Evolutionary conservation across 2,888 invertebrate species (phyloP).

Genomic region (Macroteleia sp.): DNA sequence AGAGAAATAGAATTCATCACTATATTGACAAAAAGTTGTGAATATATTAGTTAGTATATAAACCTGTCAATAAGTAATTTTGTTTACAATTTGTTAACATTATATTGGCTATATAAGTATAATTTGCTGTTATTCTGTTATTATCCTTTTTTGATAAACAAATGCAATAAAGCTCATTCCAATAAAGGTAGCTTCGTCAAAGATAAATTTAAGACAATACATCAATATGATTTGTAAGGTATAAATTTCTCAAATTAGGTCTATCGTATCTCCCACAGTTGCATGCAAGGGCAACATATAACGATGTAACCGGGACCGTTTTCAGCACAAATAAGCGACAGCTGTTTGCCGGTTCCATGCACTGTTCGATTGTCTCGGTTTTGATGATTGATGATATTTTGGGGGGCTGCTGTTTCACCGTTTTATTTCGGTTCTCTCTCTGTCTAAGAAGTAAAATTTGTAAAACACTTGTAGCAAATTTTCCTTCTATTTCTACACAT

Average conservation of each 20-base stretch:
- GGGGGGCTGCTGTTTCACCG: constrained; percentile 16
- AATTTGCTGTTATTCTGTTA: no score
- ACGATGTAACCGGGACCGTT: constrained; percentile 77
- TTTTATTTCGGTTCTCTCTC: constrained; percentile 7
- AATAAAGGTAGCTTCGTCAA: no score
- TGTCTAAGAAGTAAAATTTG: constrained; percentile 10
- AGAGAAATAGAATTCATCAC: no score
- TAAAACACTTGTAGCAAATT: background rate
- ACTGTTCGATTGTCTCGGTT: constrained; percentile 86
- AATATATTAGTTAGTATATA: no score
- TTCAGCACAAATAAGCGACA: constrained; percentile 85
- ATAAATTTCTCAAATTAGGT: constrained; percentile 28
- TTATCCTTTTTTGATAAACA: no score
- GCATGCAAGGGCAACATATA: constrained; percentile 72
- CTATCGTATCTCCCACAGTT: constrained; percentile 18
- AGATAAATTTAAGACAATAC: no score
- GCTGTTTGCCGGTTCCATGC: constrained; percentile 85
- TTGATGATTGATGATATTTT: constrained; percentile 87
- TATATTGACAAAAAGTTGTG: no score
- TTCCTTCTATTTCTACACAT: background rate
- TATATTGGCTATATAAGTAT: no score
- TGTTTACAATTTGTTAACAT: no score
- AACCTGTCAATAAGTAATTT: no score
- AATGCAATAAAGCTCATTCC: no score
- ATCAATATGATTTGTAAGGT: constrained; percentile 13